Evolutionary conservation across 2,888 invertebrate species (phyloP).

Genomic region (Tipula lateralis): DNA sequence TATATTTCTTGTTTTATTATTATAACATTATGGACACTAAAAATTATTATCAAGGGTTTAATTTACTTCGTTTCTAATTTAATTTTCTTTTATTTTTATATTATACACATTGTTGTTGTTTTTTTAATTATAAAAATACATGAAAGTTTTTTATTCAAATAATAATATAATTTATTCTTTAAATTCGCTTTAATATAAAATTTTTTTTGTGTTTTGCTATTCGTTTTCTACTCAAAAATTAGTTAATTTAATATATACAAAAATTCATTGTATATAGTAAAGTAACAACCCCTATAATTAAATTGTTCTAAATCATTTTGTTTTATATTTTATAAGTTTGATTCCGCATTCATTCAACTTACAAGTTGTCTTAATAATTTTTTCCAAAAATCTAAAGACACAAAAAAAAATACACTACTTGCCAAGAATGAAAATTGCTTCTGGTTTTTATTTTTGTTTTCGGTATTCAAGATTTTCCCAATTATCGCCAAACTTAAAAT

Average conservation of each 20-base stretch:
- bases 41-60: conserved; percentile 19
- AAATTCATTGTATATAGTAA: not conserved
- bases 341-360: not conserved
- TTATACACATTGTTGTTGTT: not conserved
- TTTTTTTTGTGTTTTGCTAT: not conserved
- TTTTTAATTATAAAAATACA: conserved; percentile 20
- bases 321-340: not conserved
- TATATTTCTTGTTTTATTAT: not conserved
- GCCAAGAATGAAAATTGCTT: not conserved
- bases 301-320: not conserved
- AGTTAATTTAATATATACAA: not conserved
- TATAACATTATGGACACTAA: conserved; percentile 14
- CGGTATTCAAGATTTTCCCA: not conserved
- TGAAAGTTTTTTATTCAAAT: not conserved
- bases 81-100: not conserved
- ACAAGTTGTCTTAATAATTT: not conserved
- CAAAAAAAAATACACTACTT: not conserved
- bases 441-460: not conserved
- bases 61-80: not conserved
- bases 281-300: not conserved
- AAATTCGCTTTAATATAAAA: not conserved
- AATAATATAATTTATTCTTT: not conserved
- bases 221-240: not conserved
- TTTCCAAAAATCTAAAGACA: not conserved
- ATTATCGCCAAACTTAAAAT: not conserved